Evolutionary conservation across 1,140 invertebrate species (phyloP).

Genomic region (Triops longicaudatus): DNA sequence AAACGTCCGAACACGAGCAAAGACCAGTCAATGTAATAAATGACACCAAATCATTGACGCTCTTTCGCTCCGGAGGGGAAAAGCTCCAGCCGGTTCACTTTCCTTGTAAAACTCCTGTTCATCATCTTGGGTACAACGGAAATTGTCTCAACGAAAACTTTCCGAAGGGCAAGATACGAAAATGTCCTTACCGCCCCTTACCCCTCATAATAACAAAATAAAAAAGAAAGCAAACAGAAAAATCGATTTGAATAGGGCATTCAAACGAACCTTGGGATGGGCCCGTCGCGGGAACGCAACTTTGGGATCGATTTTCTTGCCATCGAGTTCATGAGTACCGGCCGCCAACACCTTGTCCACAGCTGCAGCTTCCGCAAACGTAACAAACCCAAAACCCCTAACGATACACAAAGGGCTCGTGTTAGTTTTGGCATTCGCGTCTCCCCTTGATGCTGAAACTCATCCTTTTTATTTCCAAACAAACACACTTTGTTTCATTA

Average conservation of each 20-base stretch:
- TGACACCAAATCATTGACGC: too few species aligned
- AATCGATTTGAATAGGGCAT: constrained; percentile 17
- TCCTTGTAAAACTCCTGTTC: too few species aligned
- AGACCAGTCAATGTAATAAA: too few species aligned
- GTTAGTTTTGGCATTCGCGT: background rate
- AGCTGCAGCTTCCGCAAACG: constrained; percentile 83
- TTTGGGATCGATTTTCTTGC: constrained; percentile 99
- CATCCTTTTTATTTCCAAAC: background rate
- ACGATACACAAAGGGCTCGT: background rate
- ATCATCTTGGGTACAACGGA: too few species aligned
- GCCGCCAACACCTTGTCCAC: constrained; percentile 91
- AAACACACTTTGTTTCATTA: background rate
- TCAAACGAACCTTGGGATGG: constrained; percentile 82
- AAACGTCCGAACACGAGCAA: background rate
- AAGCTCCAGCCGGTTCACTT: too few species aligned
- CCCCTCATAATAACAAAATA: background rate
- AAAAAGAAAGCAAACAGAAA: constrained; percentile 25
- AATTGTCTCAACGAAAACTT: too few species aligned
- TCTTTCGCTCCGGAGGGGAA: too few species aligned
- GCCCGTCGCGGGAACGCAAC: constrained; percentile 97
- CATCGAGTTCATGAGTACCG: constrained; percentile 86
- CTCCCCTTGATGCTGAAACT: background rate
- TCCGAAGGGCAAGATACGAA: too few species aligned
- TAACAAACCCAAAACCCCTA: constrained; percentile 96
- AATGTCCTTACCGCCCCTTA: too few species aligned